Evolutionary conservation across 2,888 invertebrate genomes (phyloP), one percentile per base, ranked within the genome.

Genomic region (Stenchaetothrips biformis): DNA sequence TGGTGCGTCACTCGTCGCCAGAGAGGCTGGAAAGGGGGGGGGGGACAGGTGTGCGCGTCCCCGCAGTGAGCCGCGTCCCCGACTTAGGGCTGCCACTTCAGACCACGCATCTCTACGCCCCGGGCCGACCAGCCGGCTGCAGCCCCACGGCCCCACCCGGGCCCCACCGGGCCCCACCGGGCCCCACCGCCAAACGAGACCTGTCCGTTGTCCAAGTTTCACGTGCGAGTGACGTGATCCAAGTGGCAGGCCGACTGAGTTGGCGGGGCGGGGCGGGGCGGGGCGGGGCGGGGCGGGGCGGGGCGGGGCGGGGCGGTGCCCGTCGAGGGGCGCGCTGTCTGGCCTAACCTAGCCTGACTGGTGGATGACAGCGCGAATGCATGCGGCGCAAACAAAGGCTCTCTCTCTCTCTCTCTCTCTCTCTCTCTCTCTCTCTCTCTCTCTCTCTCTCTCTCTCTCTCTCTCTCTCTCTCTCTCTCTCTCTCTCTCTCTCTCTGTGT

Each of bases 381-480:
- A 37, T 37, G 37, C 37, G 37, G 37, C 37, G 37, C 37, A 37
- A 4, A 37, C 37, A 37, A 37, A 37, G 37, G 37, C 37, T 37
- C n/a, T n/a, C n/a, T n/a, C n/a, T n/a, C n/a, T n/a, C n/a, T n/a
- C n/a, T 79, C 79, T n/a, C n/a, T n/a, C n/a, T 49, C n/a, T n/a
- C 78, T 62, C 80, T 62, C 79, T 49, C 59, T 48, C 67, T 67
- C 18, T 21, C 59, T 79, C 49, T 59, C 18, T 80, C 67, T 62
- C 16, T 77, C 27, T 79, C 79, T 77, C 79, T 59, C 59, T 79
- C 27, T 37, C 81, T 79, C 25, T 78, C 80, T n/a, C 59, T 25
- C 78, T 80, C 16, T 37, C 48, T 4, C 59, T n/a, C n/a, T n/a
- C n/a, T n/a, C 2, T 37, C 2, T 37, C 2, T 37, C 2, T 37